phyloP scores from a whole-genome alignment of 2,888 invertebrate genomes.

The Xestoiulus laeticollis region DNA sequence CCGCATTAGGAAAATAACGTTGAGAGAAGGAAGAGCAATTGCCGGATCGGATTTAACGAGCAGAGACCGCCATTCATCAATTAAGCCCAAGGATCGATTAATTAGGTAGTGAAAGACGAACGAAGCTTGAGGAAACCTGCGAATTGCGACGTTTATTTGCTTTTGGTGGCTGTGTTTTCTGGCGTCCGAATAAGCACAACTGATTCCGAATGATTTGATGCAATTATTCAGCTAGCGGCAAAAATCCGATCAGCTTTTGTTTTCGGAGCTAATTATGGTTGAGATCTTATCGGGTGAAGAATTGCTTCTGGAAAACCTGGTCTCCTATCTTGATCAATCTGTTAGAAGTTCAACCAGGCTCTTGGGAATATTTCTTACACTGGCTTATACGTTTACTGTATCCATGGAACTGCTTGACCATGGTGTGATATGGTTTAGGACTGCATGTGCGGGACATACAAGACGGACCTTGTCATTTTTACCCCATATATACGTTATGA shows the following conservation, averaged over 20 bases:
- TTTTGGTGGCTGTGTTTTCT: background rate
- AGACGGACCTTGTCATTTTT: no score
- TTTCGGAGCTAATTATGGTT: background rate
- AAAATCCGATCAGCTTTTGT: conserved; percentile 19
- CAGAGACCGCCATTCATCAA: background rate
- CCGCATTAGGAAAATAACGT: background rate
- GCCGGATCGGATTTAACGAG: background rate
- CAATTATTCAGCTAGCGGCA: conserved; percentile 18
- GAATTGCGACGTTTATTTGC: background rate
- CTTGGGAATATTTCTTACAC: background rate
- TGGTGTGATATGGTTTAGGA: background rate
- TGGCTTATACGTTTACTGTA: background rate
- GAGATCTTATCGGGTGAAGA: background rate
- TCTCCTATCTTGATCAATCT: background rate
- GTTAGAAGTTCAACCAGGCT: background rate
- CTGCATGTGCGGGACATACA: background rate
- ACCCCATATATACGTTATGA: no score
- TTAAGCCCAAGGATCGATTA: background rate
- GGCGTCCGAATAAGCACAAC: background rate
- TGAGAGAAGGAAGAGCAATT: background rate
- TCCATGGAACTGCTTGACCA: background rate
- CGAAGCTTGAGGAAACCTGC: background rate
- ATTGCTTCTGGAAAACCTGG: background rate
- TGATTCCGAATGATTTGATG: background rate
- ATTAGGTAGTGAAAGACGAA: background rate